Evolutionary conservation across 1,140 invertebrate species (phyloP).

Genomic region (Delia radicum): DNA sequence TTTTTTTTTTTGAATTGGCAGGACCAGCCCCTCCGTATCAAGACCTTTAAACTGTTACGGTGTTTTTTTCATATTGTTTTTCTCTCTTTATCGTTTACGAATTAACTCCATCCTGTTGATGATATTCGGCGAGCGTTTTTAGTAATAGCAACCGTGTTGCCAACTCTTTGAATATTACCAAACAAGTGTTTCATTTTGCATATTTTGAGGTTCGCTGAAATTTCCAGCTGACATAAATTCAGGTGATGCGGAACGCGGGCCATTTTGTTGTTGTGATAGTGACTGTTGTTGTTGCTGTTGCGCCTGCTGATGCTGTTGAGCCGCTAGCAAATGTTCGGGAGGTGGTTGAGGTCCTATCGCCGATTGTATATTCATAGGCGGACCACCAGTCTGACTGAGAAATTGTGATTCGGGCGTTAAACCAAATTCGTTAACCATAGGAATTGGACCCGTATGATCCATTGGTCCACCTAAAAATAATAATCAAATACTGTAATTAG

Average conservation of each 20-base stretch:
- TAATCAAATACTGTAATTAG: background rate
- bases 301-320: conserved; percentile 47
- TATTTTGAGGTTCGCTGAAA: conserved; percentile 70
- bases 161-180: conserved; percentile 63
- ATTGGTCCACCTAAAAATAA: conserved; percentile 63
- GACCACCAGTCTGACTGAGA: conserved; percentile 62
- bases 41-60: too few species aligned
- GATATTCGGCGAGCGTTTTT: conserved; percentile 33
- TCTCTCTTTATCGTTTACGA: conserved; percentile 14
- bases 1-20: background rate
- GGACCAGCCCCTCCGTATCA: conserved; percentile 9
- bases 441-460: conserved; percentile 67
- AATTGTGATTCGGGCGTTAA: conserved; percentile 66
- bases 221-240: conserved; percentile 62
- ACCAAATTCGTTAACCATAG: conserved; percentile 66
- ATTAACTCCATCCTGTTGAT: conserved; percentile 32
- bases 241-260: conserved; percentile 58
- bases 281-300: conserved; percentile 34
- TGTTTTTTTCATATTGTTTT: conserved; percentile 23
- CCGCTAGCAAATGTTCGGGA: conserved; percentile 49
- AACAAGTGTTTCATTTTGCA: conserved; percentile 72
- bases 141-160: conserved; percentile 50
- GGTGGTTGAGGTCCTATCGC: conserved; percentile 60
- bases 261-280: conserved; percentile 50
- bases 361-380: conserved; percentile 61